A percentile compares a stretch with the other conserved stretches of the same genome.
Conservation (phyloP, 2,888 invertebrate genomes). For the Bursaphelenchus okinawaensis region DNA sequence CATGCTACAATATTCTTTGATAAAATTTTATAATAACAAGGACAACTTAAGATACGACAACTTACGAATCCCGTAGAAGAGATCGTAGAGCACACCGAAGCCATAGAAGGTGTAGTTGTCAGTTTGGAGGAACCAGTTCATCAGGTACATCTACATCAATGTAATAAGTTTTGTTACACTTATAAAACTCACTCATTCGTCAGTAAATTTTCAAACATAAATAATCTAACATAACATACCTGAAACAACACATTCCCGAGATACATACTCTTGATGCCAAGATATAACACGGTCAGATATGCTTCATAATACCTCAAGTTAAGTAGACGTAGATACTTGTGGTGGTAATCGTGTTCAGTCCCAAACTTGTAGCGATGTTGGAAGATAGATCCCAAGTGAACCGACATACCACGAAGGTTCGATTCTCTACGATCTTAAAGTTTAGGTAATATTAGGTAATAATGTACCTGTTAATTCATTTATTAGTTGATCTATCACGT, state of each 20-base stretch:
- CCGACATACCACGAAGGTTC: conserved; percentile 37
- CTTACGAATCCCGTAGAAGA: conserved; percentile 43
- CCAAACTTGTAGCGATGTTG: conserved; percentile 48
- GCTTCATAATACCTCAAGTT: conserved; percentile 56
- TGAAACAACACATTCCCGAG: conserved; percentile 46
- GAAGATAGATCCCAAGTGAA: conserved; percentile 54
- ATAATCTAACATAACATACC: not conserved
- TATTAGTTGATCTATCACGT: too few species aligned
- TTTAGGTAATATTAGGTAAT: not conserved
- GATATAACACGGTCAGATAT: conserved; percentile 52
- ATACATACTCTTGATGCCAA: conserved; percentile 52
- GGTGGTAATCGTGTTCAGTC: conserved; percentile 39
- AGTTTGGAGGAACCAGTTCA: conserved; percentile 56
- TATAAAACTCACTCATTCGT: not conserved
- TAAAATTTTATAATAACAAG: not conserved
- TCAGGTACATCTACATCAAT: conserved; percentile 42
- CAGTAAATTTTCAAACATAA: not conserved
- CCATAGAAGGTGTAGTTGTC: conserved; percentile 54
- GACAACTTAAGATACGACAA: not conserved
- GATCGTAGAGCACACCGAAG: conserved; percentile 51
- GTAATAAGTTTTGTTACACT: not conserved
- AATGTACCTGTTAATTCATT: not conserved
- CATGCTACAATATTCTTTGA: conserved; percentile 34
- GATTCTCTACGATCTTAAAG: conserved; percentile 20
- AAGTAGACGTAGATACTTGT: conserved; percentile 44